A percentile compares a stretch with the other conserved stretches of the same genome.
These are phyloP conservation scores for Uromys caudimaculatus DNA, from an alignment of 2,797 vertebrate species.

Conservation along the genomic window DNA sequence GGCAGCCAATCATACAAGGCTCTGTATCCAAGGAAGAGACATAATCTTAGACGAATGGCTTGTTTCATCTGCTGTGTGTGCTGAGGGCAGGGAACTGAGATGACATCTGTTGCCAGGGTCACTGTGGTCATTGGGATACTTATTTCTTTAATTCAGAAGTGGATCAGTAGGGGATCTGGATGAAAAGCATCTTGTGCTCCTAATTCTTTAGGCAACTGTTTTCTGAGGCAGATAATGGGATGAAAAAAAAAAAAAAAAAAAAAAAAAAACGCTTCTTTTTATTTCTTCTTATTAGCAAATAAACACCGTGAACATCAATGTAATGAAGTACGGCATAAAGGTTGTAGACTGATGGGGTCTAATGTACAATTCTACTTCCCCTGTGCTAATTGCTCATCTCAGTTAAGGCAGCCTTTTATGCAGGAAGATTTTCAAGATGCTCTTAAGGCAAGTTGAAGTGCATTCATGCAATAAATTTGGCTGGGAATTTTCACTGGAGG, in stretches of 20 bases:
- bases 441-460: conserved; percentile 40
- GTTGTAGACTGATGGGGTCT: not conserved
- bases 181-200: not conserved
- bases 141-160: conserved; percentile 27
- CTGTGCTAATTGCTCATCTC: conserved; percentile 30
- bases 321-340: not conserved
- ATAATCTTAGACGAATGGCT: not conserved
- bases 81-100: not conserved
- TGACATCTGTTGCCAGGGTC: not conserved
- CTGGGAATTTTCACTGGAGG: conserved; percentile 9
- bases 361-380: not conserved
- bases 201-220: conserved; percentile 58
- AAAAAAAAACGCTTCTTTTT: no score
- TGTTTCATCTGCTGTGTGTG: not conserved
- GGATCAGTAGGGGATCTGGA: not conserved
- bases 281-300: conserved; percentile 65
- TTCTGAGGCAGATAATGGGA: conserved; percentile 42
- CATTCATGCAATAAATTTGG: not conserved
- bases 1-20: not conserved
- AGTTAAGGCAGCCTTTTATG: conserved; percentile 36
- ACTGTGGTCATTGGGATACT: not conserved
- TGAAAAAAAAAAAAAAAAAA: conserved; percentile 44
- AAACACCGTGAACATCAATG: conserved; percentile 31
- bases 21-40: not conserved
- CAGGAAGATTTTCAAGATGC: not conserved